Percentiles rank a stretch among this genome's conserved stretches.
These are phyloP conservation scores for Atta cephalotes DNA, from an alignment of 1,140 invertebrate genomes.

Conservation along the genomic window DNA sequence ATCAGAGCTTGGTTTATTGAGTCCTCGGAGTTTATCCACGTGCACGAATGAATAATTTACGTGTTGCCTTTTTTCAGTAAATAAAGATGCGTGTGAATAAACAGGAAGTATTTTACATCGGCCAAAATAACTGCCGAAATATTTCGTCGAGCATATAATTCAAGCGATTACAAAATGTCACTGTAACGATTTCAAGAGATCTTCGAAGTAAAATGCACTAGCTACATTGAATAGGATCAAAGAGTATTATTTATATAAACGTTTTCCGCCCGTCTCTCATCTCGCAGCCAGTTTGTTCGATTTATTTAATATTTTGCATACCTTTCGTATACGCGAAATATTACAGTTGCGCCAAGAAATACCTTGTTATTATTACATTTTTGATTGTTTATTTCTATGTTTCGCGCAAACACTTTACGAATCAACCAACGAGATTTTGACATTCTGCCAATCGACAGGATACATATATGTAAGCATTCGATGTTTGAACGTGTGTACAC, in stretches of 20 bases:
- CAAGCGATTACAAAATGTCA: slow-evolving; percentile 32
- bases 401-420: slow-evolving; percentile 48
- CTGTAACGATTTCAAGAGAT: not conserved
- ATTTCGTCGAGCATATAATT: slow-evolving; percentile 25
- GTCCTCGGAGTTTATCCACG: not conserved
- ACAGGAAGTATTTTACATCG: not conserved
- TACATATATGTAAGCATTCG: slow-evolving; percentile 1
- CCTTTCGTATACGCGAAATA: not conserved
- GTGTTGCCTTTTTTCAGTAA: not conserved
- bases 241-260: slow-evolving; percentile 36
- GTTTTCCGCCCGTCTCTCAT: not conserved
- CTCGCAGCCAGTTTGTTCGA: slow-evolving; percentile 17
- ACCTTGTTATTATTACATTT: slow-evolving; percentile 70
- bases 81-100: not conserved
- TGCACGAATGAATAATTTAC: slow-evolving; percentile 19
- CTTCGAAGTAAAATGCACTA: not conserved
- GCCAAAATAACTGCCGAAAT: slow-evolving; percentile 2
- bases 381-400: slow-evolving; percentile 66
- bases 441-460: slow-evolving; percentile 70
- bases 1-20: not conserved
- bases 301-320: slow-evolving; percentile 46
- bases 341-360: slow-evolving; percentile 64
- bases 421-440: slow-evolving; percentile 70
- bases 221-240: slow-evolving; percentile 18
- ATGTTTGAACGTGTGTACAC: slow-evolving; percentile 17